phyloP scores from a whole-genome alignment of 2,113 vertebrate species.

The Aleadryas rufinucha region DNA sequence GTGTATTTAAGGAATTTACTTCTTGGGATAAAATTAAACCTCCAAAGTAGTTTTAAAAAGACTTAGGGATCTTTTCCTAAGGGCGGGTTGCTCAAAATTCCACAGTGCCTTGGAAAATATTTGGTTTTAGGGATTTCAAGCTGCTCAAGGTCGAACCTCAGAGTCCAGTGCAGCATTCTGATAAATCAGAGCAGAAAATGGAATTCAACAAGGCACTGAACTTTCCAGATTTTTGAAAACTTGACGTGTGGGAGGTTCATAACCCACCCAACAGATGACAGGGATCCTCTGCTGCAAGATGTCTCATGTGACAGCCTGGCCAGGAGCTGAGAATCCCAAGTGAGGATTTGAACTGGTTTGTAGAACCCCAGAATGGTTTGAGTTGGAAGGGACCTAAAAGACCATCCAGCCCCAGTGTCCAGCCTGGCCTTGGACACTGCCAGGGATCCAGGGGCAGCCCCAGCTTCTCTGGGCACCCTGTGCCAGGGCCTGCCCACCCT shows the following conservation, averaged over 20 bases:
- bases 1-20: not conserved
- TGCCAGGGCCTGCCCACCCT: not conserved
- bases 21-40: not conserved
- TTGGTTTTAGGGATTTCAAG: not conserved
- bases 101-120: not conserved
- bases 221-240: not conserved
- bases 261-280: not conserved
- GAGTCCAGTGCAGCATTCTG: accelerated
- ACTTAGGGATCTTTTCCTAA: not conserved
- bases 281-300: not conserved
- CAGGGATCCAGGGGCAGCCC: not conserved
- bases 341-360: not conserved
- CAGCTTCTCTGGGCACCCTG: not conserved
- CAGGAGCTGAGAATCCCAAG: not conserved
- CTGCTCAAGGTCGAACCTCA: not conserved
- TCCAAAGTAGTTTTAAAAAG: not conserved
- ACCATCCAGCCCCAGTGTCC: not conserved
- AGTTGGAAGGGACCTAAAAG: not conserved
- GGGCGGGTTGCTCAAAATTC: not conserved
- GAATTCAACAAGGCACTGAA: not conserved
- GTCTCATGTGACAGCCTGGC: not conserved
- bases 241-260: not conserved
- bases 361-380: not conserved
- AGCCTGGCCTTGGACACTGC: accelerated
- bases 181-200: not conserved